phyloP scores from a whole-genome alignment of 2,113 vertebrate species.

The Eublepharis macularius region DNA sequence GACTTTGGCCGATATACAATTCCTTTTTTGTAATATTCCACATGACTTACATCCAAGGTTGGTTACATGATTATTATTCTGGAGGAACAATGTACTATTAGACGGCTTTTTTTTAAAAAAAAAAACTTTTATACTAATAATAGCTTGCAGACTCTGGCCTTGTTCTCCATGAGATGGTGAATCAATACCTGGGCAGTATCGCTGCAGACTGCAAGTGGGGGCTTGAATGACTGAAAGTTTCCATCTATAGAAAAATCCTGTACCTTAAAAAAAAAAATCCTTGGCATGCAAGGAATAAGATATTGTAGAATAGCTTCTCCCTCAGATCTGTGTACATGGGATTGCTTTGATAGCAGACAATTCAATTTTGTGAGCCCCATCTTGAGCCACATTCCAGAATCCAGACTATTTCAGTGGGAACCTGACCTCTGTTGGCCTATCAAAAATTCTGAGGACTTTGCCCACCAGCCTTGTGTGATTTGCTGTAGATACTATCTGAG shows the following conservation, averaged over 20 bases:
- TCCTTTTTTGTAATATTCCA: slow-evolving; percentile 55
- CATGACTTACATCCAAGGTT: slow-evolving; percentile 56
- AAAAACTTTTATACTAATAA: neutral
- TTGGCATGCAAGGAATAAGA: neutral
- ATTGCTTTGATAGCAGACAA: too few relatives aligned
- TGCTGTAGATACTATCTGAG: too few relatives aligned
- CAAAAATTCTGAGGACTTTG: too few relatives aligned
- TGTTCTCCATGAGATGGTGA: neutral
- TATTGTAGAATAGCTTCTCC: neutral
- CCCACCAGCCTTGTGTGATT: too few relatives aligned
- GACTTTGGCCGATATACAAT: slow-evolving; percentile 49
- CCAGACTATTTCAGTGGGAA: too few relatives aligned
- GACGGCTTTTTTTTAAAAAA: slow-evolving; percentile 20
- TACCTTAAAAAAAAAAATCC: neutral
- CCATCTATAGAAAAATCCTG: neutral
- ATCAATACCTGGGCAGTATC: neutral
- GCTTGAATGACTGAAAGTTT: neutral
- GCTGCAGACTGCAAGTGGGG: neutral
- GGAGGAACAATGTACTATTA: slow-evolving; percentile 47
- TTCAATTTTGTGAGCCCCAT: too few relatives aligned
- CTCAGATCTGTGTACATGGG: too few relatives aligned
- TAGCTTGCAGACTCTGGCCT: neutral
- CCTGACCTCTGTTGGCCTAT: too few relatives aligned
- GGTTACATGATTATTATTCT: slow-evolving; percentile 59
- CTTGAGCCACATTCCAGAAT: too few relatives aligned